A percentile compares a stretch with the other conserved stretches of the same genome.
Conservation (phyloP, 2,888 invertebrate species). For the Megamerina dolium region DNA sequence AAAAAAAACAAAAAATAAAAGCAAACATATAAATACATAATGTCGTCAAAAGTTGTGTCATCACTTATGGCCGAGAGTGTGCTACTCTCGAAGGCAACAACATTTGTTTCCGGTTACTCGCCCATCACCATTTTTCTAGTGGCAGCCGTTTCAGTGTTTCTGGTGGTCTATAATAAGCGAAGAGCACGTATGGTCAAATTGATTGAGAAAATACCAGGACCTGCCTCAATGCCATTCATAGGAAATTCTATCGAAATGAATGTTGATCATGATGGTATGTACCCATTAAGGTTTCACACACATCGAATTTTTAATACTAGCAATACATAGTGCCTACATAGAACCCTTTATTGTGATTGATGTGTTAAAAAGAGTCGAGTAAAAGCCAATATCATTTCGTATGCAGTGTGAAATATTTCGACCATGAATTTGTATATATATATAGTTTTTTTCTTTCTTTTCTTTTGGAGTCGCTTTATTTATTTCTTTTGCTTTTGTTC, state of each 20-base stretch:
- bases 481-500: too few species aligned
- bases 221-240: constrained; percentile 54
- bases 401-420: constrained; percentile 14
- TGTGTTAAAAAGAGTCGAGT: too few species aligned
- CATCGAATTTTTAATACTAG: too few species aligned
- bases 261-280: constrained; percentile 56
- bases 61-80: constrained; percentile 43
- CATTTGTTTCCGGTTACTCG: constrained; percentile 42
- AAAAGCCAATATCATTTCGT: neutral
- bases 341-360: too few species aligned
- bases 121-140: constrained; percentile 41
- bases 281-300: too few species aligned
- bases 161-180: constrained; percentile 41
- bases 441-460: too few species aligned
- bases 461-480: too few species aligned
- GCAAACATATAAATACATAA: constrained; percentile 22
- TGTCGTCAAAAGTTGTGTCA: constrained; percentile 39
- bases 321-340: too few species aligned
- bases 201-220: constrained; percentile 56
- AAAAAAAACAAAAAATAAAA: too few species aligned
- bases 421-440: constrained; percentile 34
- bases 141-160: constrained; percentile 31
- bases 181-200: constrained; percentile 49
- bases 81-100: constrained; percentile 36
- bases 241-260: constrained; percentile 58